These are phyloP conservation scores for Plecotus auritus DNA, from an alignment of 2,113 vertebrate genomes.

Conservation along the genomic window DNA sequence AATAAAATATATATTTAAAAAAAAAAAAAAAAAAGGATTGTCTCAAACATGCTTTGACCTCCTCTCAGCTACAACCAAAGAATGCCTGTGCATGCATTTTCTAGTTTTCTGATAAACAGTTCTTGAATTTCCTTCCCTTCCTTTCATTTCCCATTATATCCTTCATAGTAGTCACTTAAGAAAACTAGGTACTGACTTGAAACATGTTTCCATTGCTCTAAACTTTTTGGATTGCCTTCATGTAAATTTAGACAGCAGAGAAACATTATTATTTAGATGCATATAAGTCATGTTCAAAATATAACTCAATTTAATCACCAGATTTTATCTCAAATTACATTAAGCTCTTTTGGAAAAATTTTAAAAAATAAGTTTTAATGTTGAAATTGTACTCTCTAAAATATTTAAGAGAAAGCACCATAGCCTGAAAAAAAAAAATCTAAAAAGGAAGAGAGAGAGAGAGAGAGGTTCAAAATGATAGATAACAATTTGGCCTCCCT, in stretches of 20 bases:
- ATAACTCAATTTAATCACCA: neutral
- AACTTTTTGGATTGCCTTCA: neutral
- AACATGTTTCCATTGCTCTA: neutral
- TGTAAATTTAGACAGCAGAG: neutral
- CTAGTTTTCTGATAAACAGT: neutral
- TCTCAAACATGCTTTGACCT: neutral
- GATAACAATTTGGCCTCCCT: neutral
- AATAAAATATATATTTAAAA: too few relatives aligned
- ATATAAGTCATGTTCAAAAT: neutral
- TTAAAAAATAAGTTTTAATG: neutral
- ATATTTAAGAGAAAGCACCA: neutral
- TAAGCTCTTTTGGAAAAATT: neutral
- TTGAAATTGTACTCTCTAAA: neutral
- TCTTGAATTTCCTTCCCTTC: neutral
- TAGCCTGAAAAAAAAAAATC: neutral
- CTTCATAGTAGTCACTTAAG: neutral
- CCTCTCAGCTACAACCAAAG: neutral
- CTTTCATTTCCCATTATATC: neutral
- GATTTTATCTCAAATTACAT: neutral
- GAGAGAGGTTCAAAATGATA: neutral
- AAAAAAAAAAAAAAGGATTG: neutral
- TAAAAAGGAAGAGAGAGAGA: neutral
- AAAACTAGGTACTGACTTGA: neutral
- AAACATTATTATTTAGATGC: neutral
- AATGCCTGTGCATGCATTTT: neutral